These are phyloP conservation scores for Oeneis ivallda DNA, from an alignment of 2,888 invertebrate genomes.

Conservation along the genomic window DNA sequence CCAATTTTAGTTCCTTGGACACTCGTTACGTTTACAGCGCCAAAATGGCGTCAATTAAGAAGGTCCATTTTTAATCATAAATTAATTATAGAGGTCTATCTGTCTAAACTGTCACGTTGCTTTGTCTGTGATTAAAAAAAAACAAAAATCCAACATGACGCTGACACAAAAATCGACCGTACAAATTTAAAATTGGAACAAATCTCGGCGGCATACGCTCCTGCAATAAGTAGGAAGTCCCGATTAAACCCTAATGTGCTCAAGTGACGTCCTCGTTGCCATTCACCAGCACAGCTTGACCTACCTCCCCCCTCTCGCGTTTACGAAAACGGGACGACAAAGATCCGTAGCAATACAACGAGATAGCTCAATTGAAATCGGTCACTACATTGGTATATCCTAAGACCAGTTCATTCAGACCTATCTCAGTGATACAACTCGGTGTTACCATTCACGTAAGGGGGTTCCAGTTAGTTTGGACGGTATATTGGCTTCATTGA, in stretches of 20 bases:
- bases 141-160: not conserved
- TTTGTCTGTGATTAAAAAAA: too few species aligned
- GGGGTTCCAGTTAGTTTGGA: constrained; percentile 56
- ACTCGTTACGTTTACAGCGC: too few species aligned
- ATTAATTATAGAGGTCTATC: too few species aligned
- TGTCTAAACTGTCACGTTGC: too few species aligned
- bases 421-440: constrained; percentile 34
- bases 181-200: constrained; percentile 70
- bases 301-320: constrained; percentile 44
- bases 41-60: too few species aligned
- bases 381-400: constrained; percentile 33
- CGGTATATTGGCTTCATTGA: constrained; percentile 75
- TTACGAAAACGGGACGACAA: constrained; percentile 26
- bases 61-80: too few species aligned
- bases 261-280: constrained; percentile 72
- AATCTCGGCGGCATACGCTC: constrained; percentile 69
- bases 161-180: constrained; percentile 41
- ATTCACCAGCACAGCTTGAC: constrained; percentile 53
- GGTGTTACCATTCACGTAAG: constrained; percentile 42
- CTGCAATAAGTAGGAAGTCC: constrained; percentile 77
- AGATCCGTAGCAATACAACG: constrained; percentile 24
- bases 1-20: too few species aligned
- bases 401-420: constrained; percentile 28
- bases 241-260: constrained; percentile 76
- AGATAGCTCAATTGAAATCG: constrained; percentile 35